phyloP scores from a whole-genome alignment of 2,797 vertebrate genomes.

The Hafferia zeledoni region DNA sequence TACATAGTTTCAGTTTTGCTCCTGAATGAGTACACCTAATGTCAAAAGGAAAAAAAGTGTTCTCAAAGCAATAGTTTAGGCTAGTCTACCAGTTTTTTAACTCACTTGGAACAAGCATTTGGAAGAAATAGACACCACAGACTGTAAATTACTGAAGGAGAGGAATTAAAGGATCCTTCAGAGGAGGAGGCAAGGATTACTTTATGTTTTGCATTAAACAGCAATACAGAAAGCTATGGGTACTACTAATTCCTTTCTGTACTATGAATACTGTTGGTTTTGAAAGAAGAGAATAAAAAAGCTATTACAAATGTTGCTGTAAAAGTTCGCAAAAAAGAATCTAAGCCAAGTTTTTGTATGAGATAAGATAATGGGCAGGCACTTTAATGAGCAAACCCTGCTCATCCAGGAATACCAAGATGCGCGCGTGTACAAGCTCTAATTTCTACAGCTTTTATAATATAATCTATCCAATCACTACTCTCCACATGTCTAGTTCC shows the following conservation, averaged over 20 bases:
- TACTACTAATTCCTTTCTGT: background rate
- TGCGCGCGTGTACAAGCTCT: too few species aligned
- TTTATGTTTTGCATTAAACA: background rate
- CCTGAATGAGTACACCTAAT: background rate
- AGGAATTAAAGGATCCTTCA: background rate
- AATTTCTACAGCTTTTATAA: too few species aligned
- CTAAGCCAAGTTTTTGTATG: too few species aligned
- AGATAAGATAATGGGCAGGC: too few species aligned
- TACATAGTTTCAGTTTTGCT: background rate
- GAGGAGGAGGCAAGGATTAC: background rate
- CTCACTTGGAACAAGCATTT: background rate
- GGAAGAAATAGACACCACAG: background rate
- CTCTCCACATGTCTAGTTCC: too few species aligned
- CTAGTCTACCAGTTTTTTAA: background rate
- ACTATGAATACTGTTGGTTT: background rate
- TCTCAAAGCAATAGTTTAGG: background rate
- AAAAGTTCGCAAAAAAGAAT: too few species aligned
- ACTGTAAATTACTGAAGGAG: background rate
- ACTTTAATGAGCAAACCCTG: too few species aligned
- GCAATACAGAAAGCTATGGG: background rate
- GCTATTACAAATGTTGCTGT: too few species aligned
- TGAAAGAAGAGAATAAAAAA: background rate
- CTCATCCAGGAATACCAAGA: too few species aligned
- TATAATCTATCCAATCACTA: too few species aligned
- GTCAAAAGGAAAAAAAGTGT: background rate